Evolutionary conservation across 2,113 vertebrate genomes (phyloP).

Genomic region (Myotis lucifugus): DNA sequence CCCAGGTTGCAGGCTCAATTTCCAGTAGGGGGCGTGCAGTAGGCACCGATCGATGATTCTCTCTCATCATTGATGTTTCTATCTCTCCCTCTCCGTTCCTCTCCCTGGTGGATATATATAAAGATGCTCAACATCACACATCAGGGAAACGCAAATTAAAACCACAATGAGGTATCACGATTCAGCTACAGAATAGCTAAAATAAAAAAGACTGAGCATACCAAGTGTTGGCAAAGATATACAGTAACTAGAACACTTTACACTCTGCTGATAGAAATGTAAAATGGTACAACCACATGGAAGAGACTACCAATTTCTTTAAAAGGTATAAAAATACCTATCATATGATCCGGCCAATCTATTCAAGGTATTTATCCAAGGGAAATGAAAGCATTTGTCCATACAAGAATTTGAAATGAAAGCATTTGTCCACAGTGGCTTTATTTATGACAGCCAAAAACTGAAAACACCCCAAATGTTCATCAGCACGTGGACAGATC

Average conservation of each 20-base stretch:
- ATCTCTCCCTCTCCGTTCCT: too few species aligned
- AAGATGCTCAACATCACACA: neutral
- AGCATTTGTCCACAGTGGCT: neutral
- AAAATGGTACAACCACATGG: neutral
- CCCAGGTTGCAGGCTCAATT: too few species aligned
- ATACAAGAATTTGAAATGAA: neutral
- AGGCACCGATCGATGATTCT: too few species aligned
- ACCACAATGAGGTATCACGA: neutral
- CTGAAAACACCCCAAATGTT: neutral
- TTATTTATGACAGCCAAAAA: neutral
- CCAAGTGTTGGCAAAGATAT: neutral
- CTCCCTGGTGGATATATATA: too few species aligned
- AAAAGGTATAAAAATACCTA: neutral
- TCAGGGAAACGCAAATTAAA: neutral
- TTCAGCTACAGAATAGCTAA: neutral
- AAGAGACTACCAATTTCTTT: neutral
- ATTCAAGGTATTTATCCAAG: neutral
- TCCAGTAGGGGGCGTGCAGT: too few species aligned
- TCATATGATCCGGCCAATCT: neutral
- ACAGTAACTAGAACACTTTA: neutral
- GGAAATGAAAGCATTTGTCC: neutral
- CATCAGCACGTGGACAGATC: neutral
- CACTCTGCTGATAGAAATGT: neutral
- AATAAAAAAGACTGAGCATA: neutral
- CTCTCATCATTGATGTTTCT: too few species aligned